Evolutionary conservation across 2,797 vertebrate genomes (phyloP), one percentile per base, ranked within the genome.

Genomic region (Avahi laniger): DNA sequence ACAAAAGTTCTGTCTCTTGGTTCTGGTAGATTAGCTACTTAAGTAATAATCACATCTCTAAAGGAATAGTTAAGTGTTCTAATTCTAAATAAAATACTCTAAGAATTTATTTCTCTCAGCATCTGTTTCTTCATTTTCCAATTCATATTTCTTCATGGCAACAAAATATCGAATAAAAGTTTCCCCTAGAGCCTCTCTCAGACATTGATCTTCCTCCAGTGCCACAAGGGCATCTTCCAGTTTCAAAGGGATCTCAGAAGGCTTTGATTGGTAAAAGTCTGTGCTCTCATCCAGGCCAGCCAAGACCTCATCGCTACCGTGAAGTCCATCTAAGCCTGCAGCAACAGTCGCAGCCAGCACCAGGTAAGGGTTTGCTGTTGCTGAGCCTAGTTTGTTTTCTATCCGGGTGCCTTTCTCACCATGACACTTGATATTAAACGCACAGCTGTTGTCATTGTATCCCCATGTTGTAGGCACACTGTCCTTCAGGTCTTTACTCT

Each of bases 121-220:
- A 79, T 99, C 99, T 91, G 99, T 97, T 97, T 99, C 99, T 98
- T 99, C 99, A 1, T 98, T 99, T 98, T 99, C 99, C 92, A 99
- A 98, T 97, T 99, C 99, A 93, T 99, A 99, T 90, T 98, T 99
- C 97, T 99, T 99, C 99, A 99, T 99, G 87, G 99, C 99, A 41
- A 99, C 98, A 97, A 99, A 99, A 93, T 99, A 99, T n/a, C 98
- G 99, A 73, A 99, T 98, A 78, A 99, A 99, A 13, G 99, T 99
- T 92, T 99, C 99, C 0, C 99, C 99, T 1, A 99, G 98, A 5
- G 99, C 98, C 76, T 98, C 98, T 96, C 98, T 97, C 75, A 99
- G 99, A 93, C 99, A 98, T 0, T 98, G 97, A 75, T 99, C 99
- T 73, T 99, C 99, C 50, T 98, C 99, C 0, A 99, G 95, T 0